Conservation (phyloP, 1,140 invertebrate species). For the Geopemphigus sp. region DNA sequence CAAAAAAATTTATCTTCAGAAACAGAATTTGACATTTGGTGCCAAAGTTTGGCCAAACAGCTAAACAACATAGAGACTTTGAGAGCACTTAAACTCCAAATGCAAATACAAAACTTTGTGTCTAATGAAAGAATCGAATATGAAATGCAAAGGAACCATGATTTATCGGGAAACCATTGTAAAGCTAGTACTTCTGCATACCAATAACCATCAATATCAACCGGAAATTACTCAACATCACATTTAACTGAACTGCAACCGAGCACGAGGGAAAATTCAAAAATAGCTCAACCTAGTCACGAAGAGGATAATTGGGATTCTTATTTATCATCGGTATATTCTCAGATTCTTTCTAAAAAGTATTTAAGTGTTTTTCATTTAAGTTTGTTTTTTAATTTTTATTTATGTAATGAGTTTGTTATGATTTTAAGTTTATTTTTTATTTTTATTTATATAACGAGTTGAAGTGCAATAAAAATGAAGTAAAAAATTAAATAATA, state of each 20-base stretch:
- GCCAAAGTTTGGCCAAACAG: background rate
- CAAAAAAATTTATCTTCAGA: background rate
- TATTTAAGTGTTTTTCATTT: too few species aligned
- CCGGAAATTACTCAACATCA: background rate
- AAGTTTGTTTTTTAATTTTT: too few species aligned
- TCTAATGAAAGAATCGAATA: background rate
- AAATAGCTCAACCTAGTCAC: background rate
- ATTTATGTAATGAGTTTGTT: too few species aligned
- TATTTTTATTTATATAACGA: background rate
- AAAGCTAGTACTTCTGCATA: background rate
- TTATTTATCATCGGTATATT: background rate
- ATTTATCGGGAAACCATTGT: too few species aligned
- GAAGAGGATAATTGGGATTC: background rate
- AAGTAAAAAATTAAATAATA: too few species aligned
- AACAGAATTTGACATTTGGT: background rate
- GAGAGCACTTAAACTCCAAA: background rate
- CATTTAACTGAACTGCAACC: slow-evolving; percentile 5
- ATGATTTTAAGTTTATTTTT: too few species aligned
- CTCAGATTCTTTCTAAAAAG: background rate
- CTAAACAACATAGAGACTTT: background rate
- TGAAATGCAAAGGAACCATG: background rate
- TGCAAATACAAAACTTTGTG: background rate
- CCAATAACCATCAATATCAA: background rate
- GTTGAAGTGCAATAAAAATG: too few species aligned
- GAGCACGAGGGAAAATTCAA: background rate